A percentile compares a stretch with the other conserved stretches of the same genome.
These are phyloP conservation scores for Amphiura filiformis DNA, from an alignment of 35 echinoderm and acorn worm species.

Conservation along the genomic window DNA sequence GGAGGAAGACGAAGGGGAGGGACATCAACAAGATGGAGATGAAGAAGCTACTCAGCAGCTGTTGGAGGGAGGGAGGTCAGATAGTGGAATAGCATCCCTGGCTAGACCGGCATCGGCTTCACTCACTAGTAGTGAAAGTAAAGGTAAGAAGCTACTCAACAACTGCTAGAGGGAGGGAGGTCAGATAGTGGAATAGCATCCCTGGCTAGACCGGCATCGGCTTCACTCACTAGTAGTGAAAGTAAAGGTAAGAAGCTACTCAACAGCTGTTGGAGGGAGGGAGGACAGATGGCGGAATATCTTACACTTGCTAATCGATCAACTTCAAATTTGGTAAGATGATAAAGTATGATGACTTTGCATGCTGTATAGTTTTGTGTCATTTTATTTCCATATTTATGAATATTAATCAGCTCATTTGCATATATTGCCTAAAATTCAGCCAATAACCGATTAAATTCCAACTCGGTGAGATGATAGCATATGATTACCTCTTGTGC, in stretches of 20 bases:
- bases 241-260: background rate
- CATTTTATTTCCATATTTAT: too few species aligned
- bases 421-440: background rate
- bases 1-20: constrained; percentile 59
- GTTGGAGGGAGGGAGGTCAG: constrained; percentile 46
- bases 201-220: constrained; percentile 39
- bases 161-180: constrained; percentile 38
- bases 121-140: constrained; percentile 55
- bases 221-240: constrained; percentile 58
- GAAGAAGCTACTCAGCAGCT: constrained; percentile 3
- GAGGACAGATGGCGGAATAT: constrained; percentile 56
- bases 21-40: background rate
- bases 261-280: constrained; percentile 11
- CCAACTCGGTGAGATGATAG: background rate
- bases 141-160: constrained; percentile 33
- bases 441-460: background rate
- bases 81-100: constrained; percentile 65
- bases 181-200: constrained; percentile 70
- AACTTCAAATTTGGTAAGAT: background rate
- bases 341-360: background rate
- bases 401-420: too few species aligned
- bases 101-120: constrained; percentile 51
- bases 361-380: background rate
- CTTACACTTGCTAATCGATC: constrained; percentile 44
- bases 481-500: background rate